phyloP scores from a whole-genome alignment of 2,113 vertebrate genomes.

The Uropsilus gracilis region DNA sequence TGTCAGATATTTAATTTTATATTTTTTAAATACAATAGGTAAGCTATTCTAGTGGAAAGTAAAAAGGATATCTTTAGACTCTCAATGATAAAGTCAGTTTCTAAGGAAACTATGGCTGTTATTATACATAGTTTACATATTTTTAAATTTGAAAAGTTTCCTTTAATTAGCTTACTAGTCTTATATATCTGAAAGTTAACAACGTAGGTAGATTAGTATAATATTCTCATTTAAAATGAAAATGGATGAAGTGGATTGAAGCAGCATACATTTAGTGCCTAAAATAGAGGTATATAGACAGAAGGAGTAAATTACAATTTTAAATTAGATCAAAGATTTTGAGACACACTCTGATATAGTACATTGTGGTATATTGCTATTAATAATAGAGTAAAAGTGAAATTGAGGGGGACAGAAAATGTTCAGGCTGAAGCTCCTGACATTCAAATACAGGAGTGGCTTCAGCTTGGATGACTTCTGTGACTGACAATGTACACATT shows the following conservation, averaged over 20 bases:
- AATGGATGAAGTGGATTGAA: not conserved
- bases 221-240: not conserved
- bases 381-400: not conserved
- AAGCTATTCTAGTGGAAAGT: not conserved
- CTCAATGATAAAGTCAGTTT: not conserved
- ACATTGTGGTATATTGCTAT: not conserved
- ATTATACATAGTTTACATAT: not conserved
- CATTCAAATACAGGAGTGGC: too few species aligned
- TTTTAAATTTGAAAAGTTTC: constrained; percentile 8
- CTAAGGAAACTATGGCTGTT: not conserved
- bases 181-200: not conserved
- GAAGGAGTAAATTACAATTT: constrained; percentile 16
- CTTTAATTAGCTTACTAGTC: not conserved
- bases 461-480: not conserved
- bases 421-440: not conserved
- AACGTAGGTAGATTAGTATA: not conserved
- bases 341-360: not conserved
- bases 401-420: not conserved
- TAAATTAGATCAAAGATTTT: not conserved
- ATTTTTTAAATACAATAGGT: not conserved
- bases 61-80: not conserved
- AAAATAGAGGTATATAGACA: not conserved
- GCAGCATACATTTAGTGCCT: not conserved
- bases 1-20: not conserved
- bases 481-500: not conserved